Evolutionary conservation across 2,888 invertebrate species (phyloP).

Genomic region (Brassicogethes aeneus): DNA sequence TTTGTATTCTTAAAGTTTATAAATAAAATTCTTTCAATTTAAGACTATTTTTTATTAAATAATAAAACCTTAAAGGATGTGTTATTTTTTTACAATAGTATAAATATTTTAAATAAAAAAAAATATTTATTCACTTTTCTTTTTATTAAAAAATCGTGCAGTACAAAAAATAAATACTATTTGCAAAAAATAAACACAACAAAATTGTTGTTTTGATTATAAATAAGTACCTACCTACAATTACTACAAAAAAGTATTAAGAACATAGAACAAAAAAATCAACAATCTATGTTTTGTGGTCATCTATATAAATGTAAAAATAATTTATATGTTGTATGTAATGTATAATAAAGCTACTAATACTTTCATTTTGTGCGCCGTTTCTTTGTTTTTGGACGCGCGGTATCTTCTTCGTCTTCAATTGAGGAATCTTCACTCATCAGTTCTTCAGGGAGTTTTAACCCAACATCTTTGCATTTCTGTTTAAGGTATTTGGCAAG

Average conservation of each 20-base stretch:
- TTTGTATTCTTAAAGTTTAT: too few relatives aligned
- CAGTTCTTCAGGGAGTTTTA: constrained; percentile 43
- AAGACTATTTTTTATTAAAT: too few relatives aligned
- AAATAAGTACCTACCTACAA: background rate
- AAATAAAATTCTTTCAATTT: too few relatives aligned
- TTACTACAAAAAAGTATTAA: background rate
- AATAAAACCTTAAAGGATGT: too few relatives aligned
- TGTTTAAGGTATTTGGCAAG: constrained; percentile 64
- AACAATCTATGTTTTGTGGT: background rate
- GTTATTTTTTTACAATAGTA: too few relatives aligned
- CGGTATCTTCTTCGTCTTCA: constrained; percentile 18
- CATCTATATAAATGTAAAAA: constrained; percentile 1
- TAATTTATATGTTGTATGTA: background rate
- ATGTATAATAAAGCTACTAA: background rate
- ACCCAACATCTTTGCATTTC: constrained; percentile 58
- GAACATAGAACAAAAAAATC: background rate
- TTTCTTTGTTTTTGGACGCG: constrained; percentile 17
- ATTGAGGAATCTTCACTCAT: constrained; percentile 28
- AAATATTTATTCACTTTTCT: too few relatives aligned
- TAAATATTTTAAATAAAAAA: too few relatives aligned
- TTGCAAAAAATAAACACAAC: background rate
- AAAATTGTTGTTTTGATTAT: background rate
- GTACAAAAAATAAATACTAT: background rate
- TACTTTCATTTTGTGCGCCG: constrained; percentile 12
- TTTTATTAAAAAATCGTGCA: background rate